phyloP scores from a whole-genome alignment of 2,113 vertebrate genomes.

The Paraplagusia blochii region DNA sequence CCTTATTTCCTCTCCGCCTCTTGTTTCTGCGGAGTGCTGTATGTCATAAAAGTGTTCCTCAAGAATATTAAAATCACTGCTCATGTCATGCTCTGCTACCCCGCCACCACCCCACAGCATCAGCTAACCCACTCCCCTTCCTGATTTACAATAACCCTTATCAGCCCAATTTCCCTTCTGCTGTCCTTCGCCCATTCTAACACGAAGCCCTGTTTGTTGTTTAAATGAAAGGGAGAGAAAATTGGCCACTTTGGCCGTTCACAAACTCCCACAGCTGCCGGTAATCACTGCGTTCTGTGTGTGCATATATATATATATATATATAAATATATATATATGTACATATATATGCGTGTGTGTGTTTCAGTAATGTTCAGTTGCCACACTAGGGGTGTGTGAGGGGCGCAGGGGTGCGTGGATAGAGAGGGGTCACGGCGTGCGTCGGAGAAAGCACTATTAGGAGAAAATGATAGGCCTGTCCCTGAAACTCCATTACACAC shows the following conservation, averaged over 20 bases:
- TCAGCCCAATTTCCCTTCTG: slow-evolving; percentile 67
- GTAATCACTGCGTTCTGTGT: slow-evolving; percentile 62
- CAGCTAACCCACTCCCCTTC: slow-evolving; percentile 51
- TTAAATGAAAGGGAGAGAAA: slow-evolving; percentile 79
- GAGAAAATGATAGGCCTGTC: slow-evolving; percentile 82
- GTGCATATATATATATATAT: slow-evolving; percentile 36
- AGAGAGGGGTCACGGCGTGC: slow-evolving; percentile 67
- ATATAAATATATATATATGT: slow-evolving; percentile 25
- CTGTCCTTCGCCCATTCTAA: slow-evolving; percentile 63
- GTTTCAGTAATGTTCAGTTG: slow-evolving; percentile 65
- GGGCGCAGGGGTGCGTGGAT: slow-evolving; percentile 37
- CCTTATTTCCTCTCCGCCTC: slow-evolving; percentile 6
- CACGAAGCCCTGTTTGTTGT: slow-evolving; percentile 76
- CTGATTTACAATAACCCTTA: slow-evolving; percentile 65
- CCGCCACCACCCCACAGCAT: slow-evolving; percentile 6
- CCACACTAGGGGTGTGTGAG: slow-evolving; percentile 53
- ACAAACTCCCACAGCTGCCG: slow-evolving; percentile 78
- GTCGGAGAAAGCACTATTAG: slow-evolving; percentile 75
- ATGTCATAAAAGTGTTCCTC: slow-evolving; percentile 33
- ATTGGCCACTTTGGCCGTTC: slow-evolving; percentile 79
- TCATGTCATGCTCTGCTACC: slow-evolving; percentile 36
- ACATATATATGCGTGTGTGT: slow-evolving; percentile 29
- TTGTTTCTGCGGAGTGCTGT: slow-evolving; percentile 6
- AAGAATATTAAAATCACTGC: slow-evolving; percentile 54
- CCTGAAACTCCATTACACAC: slow-evolving; percentile 79